phyloP scores from a whole-genome alignment of 2,888 invertebrate species.

The Drosophila koepferae region DNA sequence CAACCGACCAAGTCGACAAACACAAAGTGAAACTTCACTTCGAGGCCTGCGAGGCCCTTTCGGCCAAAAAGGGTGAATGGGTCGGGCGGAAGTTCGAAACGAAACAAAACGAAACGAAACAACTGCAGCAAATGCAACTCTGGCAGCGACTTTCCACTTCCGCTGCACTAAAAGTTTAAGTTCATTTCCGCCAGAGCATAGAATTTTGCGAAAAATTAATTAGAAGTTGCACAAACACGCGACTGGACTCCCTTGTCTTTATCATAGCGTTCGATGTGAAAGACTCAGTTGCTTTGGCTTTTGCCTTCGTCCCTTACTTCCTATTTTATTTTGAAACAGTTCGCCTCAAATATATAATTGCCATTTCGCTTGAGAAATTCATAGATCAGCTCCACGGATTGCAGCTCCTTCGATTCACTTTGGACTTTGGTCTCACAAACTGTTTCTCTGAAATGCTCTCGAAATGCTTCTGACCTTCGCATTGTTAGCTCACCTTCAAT shows the following conservation, averaged over 20 bases:
- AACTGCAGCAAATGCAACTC: constrained; percentile 69
- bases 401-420: neutral
- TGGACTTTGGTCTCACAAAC: neutral
- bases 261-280: constrained; percentile 43
- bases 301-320: too few relatives aligned
- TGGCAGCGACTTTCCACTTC: constrained; percentile 62
- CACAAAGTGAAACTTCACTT: constrained; percentile 28
- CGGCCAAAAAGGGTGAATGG: constrained; percentile 14
- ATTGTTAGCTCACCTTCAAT: neutral
- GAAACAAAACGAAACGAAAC: constrained; percentile 42
- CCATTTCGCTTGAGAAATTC: neutral
- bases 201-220: constrained; percentile 68
- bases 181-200: constrained; percentile 72
- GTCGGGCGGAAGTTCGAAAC: constrained; percentile 34
- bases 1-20: constrained; percentile 24
- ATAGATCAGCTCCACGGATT: neutral
- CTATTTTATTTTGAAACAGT: neutral
- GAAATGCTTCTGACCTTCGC: constrained; percentile 9
- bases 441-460: constrained; percentile 15
- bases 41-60: neutral
- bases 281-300: constrained; percentile 23
- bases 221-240: constrained; percentile 70
- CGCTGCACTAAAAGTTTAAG: constrained; percentile 72
- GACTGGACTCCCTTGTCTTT: constrained; percentile 26
- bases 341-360: neutral